Evolutionary conservation across 2,113 vertebrate genomes (phyloP).

Genomic region (Xiphophorus couchianus): DNA sequence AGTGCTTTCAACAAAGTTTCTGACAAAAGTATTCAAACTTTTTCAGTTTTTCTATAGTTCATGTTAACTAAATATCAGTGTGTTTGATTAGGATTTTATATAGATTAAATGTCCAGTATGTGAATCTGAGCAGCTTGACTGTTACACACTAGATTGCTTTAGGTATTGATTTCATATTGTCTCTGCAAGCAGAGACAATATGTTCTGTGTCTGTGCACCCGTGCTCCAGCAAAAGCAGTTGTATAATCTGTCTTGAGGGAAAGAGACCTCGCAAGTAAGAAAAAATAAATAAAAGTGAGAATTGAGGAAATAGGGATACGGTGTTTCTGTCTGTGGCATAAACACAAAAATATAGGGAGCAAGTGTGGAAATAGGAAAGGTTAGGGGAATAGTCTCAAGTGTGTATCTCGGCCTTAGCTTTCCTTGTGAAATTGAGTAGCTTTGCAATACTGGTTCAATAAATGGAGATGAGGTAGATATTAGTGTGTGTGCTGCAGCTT

Average conservation of each 20-base stretch:
- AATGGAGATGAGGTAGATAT: background rate
- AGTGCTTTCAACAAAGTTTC: too few species aligned
- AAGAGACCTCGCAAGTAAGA: conserved; percentile 3
- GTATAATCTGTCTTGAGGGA: conserved; percentile 14
- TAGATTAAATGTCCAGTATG: conserved; percentile 35
- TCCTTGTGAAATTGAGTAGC: conserved; percentile 20
- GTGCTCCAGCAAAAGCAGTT: background rate
- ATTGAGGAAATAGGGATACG: conserved; percentile 47
- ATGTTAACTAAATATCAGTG: too few species aligned
- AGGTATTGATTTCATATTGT: conserved; percentile 46
- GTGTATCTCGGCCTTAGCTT: conserved; percentile 9
- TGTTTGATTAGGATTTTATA: too few species aligned
- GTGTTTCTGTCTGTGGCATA: conserved; percentile 16
- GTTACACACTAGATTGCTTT: conserved; percentile 31
- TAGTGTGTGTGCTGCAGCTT: background rate
- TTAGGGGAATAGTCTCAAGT: conserved; percentile 11
- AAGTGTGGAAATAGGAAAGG: conserved; percentile 16
- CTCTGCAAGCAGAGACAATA: background rate
- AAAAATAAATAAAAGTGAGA: conserved; percentile 23
- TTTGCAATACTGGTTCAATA: background rate
- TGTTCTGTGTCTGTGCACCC: conserved; percentile 1
- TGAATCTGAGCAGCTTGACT: conserved; percentile 26
- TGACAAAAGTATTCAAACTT: too few species aligned
- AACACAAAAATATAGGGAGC: conserved; percentile 8
- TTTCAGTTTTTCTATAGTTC: too few species aligned